Conservation (phyloP, 2,113 vertebrate species). For the Sander lucioperca region DNA sequence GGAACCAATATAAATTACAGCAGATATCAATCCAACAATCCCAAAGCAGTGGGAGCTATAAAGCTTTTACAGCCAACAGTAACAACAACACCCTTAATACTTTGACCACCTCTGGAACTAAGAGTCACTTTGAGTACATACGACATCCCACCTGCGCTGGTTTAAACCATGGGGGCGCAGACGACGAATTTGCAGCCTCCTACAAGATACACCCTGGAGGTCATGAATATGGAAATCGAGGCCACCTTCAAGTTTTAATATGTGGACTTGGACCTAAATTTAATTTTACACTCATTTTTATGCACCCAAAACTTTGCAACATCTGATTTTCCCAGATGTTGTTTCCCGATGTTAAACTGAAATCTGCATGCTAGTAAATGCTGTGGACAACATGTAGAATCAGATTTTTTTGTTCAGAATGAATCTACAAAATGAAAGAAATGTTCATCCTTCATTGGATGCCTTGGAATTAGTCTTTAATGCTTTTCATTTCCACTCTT, state of each 20-base stretch:
- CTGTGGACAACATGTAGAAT: not conserved
- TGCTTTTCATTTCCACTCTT: slow-evolving; percentile 1
- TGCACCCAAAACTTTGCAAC: not conserved
- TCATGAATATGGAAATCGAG: slow-evolving; percentile 43
- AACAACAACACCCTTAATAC: slow-evolving; percentile 43
- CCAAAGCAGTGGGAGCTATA: slow-evolving; percentile 11
- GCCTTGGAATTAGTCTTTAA: not conserved
- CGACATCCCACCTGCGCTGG: slow-evolving; percentile 5
- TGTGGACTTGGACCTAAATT: not conserved
- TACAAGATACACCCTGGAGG: slow-evolving; percentile 31
- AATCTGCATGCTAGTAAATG: not conserved
- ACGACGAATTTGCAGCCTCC: slow-evolving; percentile 20
- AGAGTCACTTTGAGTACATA: slow-evolving; percentile 33
- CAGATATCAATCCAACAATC: slow-evolving; percentile 17
- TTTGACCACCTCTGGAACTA: slow-evolving; percentile 32
- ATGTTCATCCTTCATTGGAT: not conserved
- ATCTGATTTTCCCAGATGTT: slow-evolving; percentile 17
- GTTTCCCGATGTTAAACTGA: not conserved
- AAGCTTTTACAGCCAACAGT: slow-evolving; percentile 34
- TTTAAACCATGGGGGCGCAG: slow-evolving; percentile 30
- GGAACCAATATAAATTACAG: slow-evolving; percentile 8
- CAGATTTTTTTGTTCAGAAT: not conserved
- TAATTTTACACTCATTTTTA: not conserved
- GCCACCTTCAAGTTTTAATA: slow-evolving; percentile 21
- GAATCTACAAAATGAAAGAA: not conserved